Base-by-base conservation (phyloP, 2,888 invertebrate genomes). In the Luffia ferchaultella region DNA sequence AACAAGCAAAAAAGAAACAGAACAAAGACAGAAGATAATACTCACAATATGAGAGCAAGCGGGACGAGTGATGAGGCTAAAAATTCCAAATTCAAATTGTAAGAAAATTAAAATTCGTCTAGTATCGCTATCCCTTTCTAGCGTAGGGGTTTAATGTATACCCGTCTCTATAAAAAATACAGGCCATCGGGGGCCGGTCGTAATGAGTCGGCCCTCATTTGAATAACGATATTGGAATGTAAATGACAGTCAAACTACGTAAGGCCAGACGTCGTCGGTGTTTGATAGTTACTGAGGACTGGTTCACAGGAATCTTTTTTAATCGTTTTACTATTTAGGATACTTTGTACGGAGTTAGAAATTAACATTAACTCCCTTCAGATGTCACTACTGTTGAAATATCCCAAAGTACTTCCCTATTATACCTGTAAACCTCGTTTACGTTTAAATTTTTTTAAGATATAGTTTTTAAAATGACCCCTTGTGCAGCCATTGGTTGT, bases 31-130 rank as follows among this genome's bases (percentile, higher is more conserved):
- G 30, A 3, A 3, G 3, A 30, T 30, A 12, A 3, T 3, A 44
- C 52, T 30, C n/a, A n/a, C n/a, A n/a, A 45, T 50, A 16, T 49
- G 50, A 49, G 68, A 55, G 20, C 58, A 67, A 76, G 55, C 55
- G 65, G 63, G 68, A 72, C 41, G 58, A 64, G 64, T 59, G 58
- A 64, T 60, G 68, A 58, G 70, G 72, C 73, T 74, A 80, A 83
- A 82, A 83, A 84, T 82, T 80, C 40, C 80, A 80, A 76, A 83
- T 84, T 83, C 84, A 80, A 84, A 83, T 76, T 70, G 77, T 80
- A 78, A 82, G 83, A 80, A 83, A 80, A 83, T 84, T 84, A 83
- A 84, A 85, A 84, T 83, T 76, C 78, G 76, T 65, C 68, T 71
- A 75, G 55, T 49, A 7, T 75, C 76, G 59, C 66, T 52, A 54